phyloP scores from a whole-genome alignment of 2,888 invertebrate species.

The Drosophila melanosoma region DNA sequence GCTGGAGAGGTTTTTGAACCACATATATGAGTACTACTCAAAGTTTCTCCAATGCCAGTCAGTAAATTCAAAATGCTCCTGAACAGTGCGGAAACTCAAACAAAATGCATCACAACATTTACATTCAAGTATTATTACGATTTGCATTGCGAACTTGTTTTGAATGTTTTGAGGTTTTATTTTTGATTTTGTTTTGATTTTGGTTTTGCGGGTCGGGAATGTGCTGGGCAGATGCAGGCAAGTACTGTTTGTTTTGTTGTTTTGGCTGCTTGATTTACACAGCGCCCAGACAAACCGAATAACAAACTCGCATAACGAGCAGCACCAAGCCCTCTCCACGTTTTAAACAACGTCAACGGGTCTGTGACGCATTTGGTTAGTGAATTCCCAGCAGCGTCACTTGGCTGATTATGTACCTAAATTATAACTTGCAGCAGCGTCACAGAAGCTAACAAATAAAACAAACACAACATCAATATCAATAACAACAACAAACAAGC shows the following conservation, averaged over 20 bases:
- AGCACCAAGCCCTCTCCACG: slow-evolving; percentile 12
- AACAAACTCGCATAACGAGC: slow-evolving; percentile 14
- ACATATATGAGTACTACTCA: slow-evolving; percentile 19
- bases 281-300: slow-evolving; percentile 24
- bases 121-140: slow-evolving; percentile 30
- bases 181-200: slow-evolving; percentile 2
- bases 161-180: slow-evolving; percentile 14
- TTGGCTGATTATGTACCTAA: slow-evolving; percentile 36
- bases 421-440: slow-evolving; percentile 52
- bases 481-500: slow-evolving; percentile 10
- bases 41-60: slow-evolving; percentile 47
- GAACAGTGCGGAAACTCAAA: slow-evolving; percentile 46
- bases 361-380: slow-evolving; percentile 65
- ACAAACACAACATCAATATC: slow-evolving; percentile 9
- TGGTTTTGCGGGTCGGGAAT: slow-evolving; percentile 1
- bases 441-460: slow-evolving; percentile 31
- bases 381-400: slow-evolving; percentile 63
- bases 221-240: not conserved
- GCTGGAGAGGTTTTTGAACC: slow-evolving; percentile 75
- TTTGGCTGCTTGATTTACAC: slow-evolving; percentile 41
- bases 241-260: slow-evolving; percentile 31
- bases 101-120: slow-evolving; percentile 43
- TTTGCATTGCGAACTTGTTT: slow-evolving; percentile 47
- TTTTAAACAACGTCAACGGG: slow-evolving; percentile 40
- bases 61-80: slow-evolving; percentile 19